Evolutionary conservation across 2,888 invertebrate genomes (phyloP), one percentile per base, ranked within the genome.

Genomic region (Cenopis cana): DNA sequence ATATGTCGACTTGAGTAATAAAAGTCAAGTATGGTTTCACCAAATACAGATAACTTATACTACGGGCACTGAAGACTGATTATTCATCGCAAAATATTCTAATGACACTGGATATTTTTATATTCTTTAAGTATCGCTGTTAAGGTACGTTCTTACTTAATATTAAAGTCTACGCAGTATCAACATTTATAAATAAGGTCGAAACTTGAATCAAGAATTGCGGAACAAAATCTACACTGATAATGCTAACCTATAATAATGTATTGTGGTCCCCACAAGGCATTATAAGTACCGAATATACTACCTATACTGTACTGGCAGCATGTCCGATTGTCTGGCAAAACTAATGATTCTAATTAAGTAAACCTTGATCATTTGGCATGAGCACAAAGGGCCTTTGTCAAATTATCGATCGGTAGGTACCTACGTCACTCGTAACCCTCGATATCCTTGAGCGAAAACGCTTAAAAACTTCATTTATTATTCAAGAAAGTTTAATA

Each of bases 401-500:
- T 36, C 9, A 33, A 50, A 62, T 36, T 62, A 50, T 62, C 62
- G 50, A 62, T 18, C 18, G 4, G 12, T 33, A 18, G 10, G 50
- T 33, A 18, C 14, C 17, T 18, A 12, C 20, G 52, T 10, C 12
- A 54, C n/a, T 14, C 46, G n/a, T 46, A 46, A 20, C 59, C 41
- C 33, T 14, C 17, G 49, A 33, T 36, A 62, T 50, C 50, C 33
- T 62, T 52, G 33, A 36, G 33, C 50, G 18, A 33, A 14, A 49
- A 33, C 8, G 50, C 8, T 18, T 20, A 12, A 36, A 0, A 0
- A 57, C 8, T 18, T 38, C 3, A 36, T n/a, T 56, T 18, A 17
- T 36, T 56, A 56, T 56, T 56, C 33, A 36, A 36, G 36, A 56
- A 56, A 56, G 56, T 55, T 24, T n/a, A n/a, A n/a, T n/a, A 20